Base-by-base conservation (phyloP, 2,888 invertebrate genomes). In the Cantharis rufa region DNA sequence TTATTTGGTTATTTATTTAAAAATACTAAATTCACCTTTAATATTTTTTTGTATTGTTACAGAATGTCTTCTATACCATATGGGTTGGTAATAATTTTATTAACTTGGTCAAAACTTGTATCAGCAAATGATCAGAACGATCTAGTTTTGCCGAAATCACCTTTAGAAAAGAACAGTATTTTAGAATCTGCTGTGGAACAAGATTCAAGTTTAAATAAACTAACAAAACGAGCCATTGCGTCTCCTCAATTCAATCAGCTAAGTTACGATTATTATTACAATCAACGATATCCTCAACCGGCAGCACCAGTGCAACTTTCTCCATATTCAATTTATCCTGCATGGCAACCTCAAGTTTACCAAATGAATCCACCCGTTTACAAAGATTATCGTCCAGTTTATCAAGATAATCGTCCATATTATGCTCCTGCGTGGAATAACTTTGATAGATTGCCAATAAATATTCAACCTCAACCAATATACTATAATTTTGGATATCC, bases 401-500 rank as follows among this genome's bases (percentile, higher is more conserved):
- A 86, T 74, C 83, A 83, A 69, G 70, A 87, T 3, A 80, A 76
- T 24, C 81, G 86, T n/a, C 87, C 88, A 3, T 88, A 88, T 80
- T 86, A 79, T 72, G 85, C 87, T 18, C 88, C 88, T 0, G 81
- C 87, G 10, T 87, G 83, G 80, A 86, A 86, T 10, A 66, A 77
- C 1, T 78, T 80, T 5, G 86, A 86, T 7, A 79, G 83, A 18
- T 73, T 83, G 7, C 87, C 87, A 0, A 79, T 87, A 10, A 87
- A 85, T 78, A 87, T 85, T 70, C 86, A 87, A 0, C 87, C 86
- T 10, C 86, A 86, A 75, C 85, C 86, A 0, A 24, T 86, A 0
- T 79, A 80, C 13, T 5, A 81, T 10, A 84, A 86, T 74, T 79
- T 83, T 1, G 84, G 84, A n/a, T 76, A 69, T 13, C 86, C 86